Evolutionary conservation across 2,888 invertebrate species (phyloP), one percentile per base, ranked within the genome.

Genomic region (Drosophila melanosoma): DNA sequence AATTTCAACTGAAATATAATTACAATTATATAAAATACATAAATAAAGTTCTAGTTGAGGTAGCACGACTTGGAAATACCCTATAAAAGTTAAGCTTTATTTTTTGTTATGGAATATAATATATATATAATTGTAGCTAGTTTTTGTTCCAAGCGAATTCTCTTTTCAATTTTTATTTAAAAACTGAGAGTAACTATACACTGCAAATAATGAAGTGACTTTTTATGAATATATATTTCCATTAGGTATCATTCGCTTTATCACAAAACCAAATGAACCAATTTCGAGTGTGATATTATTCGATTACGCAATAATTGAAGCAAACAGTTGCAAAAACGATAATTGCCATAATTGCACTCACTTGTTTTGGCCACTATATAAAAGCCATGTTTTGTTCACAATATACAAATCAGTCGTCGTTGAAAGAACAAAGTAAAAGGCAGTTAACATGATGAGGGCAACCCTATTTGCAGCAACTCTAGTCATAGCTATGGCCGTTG

Each of bases 331-430:
- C 63, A 74, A 82, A 78, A 67, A 74, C 66, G 69, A 62, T 76
- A 89, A 90, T 90, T 89, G 84, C 76, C 69, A 62, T 79, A 86
- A 86, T 89, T 79, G 74, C 72, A 68, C 58, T 79, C 48, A 61
- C 56, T 68, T 58, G 38, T 29, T n/a, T 42, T 69, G 29, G 67
- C 40, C 48, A 32, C 32, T 79, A 23, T 89, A 86, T 86, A 86
- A 83, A 88, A 80, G 57, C 70, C 7, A n/a, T 10, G 32, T 35
- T 40, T 20, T 7, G 42, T 40, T 32, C 17, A 29, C 12, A 8
- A 17, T 5, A 35, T 35, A 29, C 51, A 67, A 29, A 63, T 17
- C 67, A 74, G 66, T 72, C 66, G 59, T 65, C 75, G 72, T 72
- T 54, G 36, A 54, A 61, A 49, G 32, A 54, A 35, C 57, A 51